Percentiles rank a stretch among this genome's conserved stretches.
These are phyloP conservation scores for Hyposmocoma kahamanoa DNA, from an alignment of 1,140 invertebrate genomes.

Conservation along the genomic window DNA sequence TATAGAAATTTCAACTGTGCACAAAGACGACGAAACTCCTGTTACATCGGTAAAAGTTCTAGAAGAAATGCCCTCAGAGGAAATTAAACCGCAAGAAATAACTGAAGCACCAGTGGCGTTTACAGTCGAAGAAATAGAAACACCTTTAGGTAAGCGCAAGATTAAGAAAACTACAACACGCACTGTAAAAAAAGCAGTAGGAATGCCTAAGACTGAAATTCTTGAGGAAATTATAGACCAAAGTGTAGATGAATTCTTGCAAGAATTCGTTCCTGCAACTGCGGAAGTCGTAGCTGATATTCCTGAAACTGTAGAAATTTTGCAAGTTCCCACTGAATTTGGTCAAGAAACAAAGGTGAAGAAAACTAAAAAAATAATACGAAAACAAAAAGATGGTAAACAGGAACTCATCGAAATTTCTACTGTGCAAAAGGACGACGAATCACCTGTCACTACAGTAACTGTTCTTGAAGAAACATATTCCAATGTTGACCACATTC, in stretches of 20 bases:
- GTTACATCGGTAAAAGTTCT: slow-evolving; percentile 38
- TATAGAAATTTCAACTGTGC: slow-evolving; percentile 58
- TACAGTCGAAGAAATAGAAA: slow-evolving; percentile 15
- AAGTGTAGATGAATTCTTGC: slow-evolving; percentile 11
- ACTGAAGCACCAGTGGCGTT: slow-evolving; percentile 21
- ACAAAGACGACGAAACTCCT: slow-evolving; percentile 48
- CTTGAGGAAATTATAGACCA: slow-evolving; percentile 6
- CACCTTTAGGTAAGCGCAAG: slow-evolving; percentile 12
- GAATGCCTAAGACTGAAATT: slow-evolving; percentile 17
- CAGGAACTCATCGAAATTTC: slow-evolving; percentile 15
- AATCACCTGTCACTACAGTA: slow-evolving; percentile 37
- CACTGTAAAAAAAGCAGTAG: neutral
- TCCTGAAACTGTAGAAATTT: slow-evolving; percentile 36
- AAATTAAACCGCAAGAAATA: slow-evolving; percentile 20
- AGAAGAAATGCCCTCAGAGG: slow-evolving; percentile 1
- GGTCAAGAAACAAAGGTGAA: slow-evolving; percentile 12
- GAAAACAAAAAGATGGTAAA: slow-evolving; percentile 22
- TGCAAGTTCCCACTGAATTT: slow-evolving; percentile 15
- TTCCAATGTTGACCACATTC: no score
- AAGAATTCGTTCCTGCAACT: no score
- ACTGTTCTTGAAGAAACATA: slow-evolving; percentile 26
- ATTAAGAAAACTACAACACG: slow-evolving; percentile 5
- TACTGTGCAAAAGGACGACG: slow-evolving; percentile 11
- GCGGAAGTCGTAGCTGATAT: slow-evolving; percentile 41
- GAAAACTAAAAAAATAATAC: slow-evolving; percentile 17